These are phyloP conservation scores for Lysandra bellargus DNA, from an alignment of 2,888 invertebrate genomes.

Conservation along the genomic window DNA sequence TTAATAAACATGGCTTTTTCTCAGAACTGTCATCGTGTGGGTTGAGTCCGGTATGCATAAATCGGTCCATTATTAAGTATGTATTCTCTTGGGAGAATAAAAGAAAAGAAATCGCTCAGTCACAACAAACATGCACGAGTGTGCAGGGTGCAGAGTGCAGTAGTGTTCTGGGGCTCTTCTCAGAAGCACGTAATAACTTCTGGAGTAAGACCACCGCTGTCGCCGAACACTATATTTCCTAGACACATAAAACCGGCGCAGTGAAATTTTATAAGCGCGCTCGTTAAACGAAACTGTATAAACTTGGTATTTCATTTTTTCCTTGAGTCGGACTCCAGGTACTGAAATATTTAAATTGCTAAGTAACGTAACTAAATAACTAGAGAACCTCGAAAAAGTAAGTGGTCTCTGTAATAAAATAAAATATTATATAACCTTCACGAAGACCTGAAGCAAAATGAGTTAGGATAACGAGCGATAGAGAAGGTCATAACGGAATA, in stretches of 20 bases:
- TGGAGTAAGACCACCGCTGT: conserved; percentile 14
- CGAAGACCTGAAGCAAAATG: not conserved
- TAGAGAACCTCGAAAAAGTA: not conserved
- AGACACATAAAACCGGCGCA: conserved; percentile 5
- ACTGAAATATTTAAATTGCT: not conserved
- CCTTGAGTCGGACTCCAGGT: not conserved
- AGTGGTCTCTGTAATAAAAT: not conserved
- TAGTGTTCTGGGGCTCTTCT: conserved; percentile 17
- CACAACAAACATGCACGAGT: conserved; percentile 13
- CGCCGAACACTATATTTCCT: conserved; percentile 24
- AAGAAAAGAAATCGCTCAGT: not conserved
- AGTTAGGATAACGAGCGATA: not conserved
- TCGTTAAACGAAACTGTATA: conserved; percentile 17
- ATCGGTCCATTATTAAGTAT: too few species aligned
- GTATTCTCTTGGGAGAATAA: too few species aligned
- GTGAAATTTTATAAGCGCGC: conserved; percentile 20
- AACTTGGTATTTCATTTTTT: conserved; percentile 1
- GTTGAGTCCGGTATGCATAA: too few species aligned
- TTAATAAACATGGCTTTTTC: too few species aligned
- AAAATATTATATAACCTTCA: not conserved
- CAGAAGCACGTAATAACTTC: conserved; percentile 35
- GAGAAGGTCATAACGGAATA: not conserved
- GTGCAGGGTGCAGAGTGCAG: not conserved
- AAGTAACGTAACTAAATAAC: not conserved
- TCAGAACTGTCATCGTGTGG: too few species aligned